A percentile compares a stretch with the other conserved stretches of the same genome.
These are phyloP conservation scores for Rhadina sibilatrix DNA, from an alignment of 2,113 vertebrate species.

Conservation along the genomic window DNA sequence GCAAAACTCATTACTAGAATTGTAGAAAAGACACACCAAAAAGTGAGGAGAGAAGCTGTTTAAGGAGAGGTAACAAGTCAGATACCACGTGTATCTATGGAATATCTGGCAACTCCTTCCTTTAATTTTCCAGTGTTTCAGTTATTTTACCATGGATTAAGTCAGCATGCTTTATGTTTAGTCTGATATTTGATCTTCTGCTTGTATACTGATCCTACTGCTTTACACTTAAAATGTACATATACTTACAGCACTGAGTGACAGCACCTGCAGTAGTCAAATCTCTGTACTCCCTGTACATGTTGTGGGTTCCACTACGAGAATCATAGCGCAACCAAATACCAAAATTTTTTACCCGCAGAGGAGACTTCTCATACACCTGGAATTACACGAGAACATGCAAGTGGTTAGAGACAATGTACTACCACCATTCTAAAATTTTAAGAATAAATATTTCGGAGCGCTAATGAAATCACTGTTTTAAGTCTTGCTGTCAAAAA, in stretches of 20 bases:
- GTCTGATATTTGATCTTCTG: background rate
- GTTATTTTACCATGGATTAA: background rate
- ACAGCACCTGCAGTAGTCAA: constrained; percentile 93
- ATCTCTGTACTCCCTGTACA: constrained; percentile 98
- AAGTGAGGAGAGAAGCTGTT: background rate
- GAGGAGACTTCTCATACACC: constrained; percentile 93
- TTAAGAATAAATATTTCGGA: background rate
- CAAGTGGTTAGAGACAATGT: background rate
- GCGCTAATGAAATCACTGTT: background rate
- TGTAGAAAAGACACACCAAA: background rate
- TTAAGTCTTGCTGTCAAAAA: background rate
- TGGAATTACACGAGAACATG: constrained; percentile 36
- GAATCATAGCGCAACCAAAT: constrained; percentile 99
- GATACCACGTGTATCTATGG: background rate
- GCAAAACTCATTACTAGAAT: background rate
- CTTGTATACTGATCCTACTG: background rate
- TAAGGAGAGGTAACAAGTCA: background rate
- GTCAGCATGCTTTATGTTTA: background rate
- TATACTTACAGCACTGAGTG: constrained; percentile 95
- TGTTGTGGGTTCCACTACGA: constrained; percentile 97
- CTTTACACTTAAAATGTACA: background rate
- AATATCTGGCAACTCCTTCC: background rate
- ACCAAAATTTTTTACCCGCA: constrained; percentile 96
- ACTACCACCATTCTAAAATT: background rate
- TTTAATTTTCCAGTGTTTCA: background rate